Evolutionary conservation across 1,140 invertebrate species (phyloP), one percentile per base, ranked within the genome.

Genomic region (Atta colombica): DNA sequence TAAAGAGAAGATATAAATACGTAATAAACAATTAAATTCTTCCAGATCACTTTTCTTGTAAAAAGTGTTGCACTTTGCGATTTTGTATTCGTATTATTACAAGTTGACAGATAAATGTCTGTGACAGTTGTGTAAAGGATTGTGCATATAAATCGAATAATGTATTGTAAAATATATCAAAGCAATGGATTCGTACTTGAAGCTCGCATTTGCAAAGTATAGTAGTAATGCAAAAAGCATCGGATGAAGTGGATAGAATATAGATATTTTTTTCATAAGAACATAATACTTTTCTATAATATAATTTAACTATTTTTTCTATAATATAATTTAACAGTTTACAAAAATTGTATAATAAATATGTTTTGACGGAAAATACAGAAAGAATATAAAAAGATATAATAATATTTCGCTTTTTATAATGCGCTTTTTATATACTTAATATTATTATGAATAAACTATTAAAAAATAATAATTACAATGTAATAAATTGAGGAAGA

Each of bases 161-260:
- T 49, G 21, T 69, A 39, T 53, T 80, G 53, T 69, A 39, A 80
- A 69, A 69, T n/a, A 25, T 66, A 25, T 80, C 63, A 80, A 80
- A 69, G 28, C 28, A 14, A 68, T 49, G n/a, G 63, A 80, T n/a
- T 68, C 28, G n/a, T 68, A 45, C 28, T 53, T 39, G 77, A 18
- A 80, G 28, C 49, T 80, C 16, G 28, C 63, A 39, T 49, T 63
- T 65, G 75, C 14, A n/a, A 69, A 69, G 49, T 21, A 10, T 18
- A 69, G 7, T 80, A 28, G 14, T 69, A 80, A 69, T 35, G 49
- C 49, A 25, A 80, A 35, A 39, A 72, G 68, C 68, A 60, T 72
- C 14, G 21, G 25, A 49, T 49, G 18, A 45, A 18, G 1, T 25
- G n/a, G 53, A 72, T 25, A 14, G 53, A 60, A 82, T 60, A 28